phyloP scores from a whole-genome alignment of 2,888 invertebrate species.

The Osedax fenrisi region DNA sequence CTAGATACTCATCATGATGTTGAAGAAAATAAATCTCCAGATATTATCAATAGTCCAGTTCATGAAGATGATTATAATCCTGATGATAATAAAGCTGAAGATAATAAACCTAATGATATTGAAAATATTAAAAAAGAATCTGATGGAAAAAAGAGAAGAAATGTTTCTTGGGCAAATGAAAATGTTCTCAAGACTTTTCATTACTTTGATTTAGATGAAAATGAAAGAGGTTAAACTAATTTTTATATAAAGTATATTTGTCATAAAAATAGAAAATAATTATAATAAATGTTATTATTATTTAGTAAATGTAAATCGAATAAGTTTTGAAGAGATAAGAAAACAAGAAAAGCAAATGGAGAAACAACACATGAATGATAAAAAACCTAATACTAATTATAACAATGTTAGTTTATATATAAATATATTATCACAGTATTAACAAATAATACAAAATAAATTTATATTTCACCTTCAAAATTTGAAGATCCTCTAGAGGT shows the following conservation, averaged over 20 bases:
- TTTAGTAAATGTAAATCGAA: neutral
- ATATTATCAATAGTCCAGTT: too few species aligned
- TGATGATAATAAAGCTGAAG: neutral
- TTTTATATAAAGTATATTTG: neutral
- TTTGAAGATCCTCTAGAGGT: too few species aligned
- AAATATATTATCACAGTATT: too few species aligned
- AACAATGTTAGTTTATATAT: too few species aligned
- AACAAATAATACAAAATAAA: too few species aligned
- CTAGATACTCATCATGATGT: too few species aligned
- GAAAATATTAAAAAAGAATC: neutral
- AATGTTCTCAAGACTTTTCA: conserved; percentile 67
- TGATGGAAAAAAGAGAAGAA: conserved; percentile 37
- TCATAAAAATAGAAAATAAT: neutral
- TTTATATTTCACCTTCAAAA: too few species aligned
- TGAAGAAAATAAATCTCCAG: too few species aligned
- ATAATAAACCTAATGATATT: neutral
- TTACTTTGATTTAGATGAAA: conserved; percentile 87
- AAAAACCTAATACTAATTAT: neutral
- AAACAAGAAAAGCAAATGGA: neutral
- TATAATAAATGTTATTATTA: neutral
- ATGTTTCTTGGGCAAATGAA: conserved; percentile 66
- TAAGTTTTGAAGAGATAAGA: neutral
- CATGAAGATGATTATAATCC: too few species aligned
- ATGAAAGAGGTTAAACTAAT: conserved; percentile 59
- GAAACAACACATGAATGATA: neutral